These are phyloP conservation scores for Selene dorsalis DNA, from an alignment of 2,797 vertebrate genomes.

Conservation along the genomic window DNA sequence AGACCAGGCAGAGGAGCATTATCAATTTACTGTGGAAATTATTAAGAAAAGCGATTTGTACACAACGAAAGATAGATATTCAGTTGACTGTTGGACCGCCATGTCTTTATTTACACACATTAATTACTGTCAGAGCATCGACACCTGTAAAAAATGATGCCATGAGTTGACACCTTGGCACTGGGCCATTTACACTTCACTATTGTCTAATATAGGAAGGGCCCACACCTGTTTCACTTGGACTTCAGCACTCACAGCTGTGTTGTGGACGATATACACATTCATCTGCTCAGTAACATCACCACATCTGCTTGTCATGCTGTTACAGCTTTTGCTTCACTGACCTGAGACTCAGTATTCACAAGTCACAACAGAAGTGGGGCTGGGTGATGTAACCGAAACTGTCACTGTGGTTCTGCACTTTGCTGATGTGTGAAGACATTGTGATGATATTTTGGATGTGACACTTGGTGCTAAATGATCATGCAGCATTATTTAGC, in stretches of 20 bases:
- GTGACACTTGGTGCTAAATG: background rate
- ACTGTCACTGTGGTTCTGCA: background rate
- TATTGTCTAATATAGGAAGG: background rate
- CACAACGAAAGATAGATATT: background rate
- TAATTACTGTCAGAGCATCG: background rate
- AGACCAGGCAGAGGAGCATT: conserved; percentile 11
- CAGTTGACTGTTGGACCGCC: background rate
- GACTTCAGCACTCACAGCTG: background rate
- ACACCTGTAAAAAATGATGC: background rate
- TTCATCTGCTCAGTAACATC: background rate
- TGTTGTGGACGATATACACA: background rate
- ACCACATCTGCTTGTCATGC: conserved; percentile 1
- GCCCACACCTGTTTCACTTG: background rate
- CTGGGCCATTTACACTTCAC: background rate
- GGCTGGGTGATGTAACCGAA: background rate
- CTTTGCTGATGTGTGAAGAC: background rate
- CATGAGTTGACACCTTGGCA: background rate
- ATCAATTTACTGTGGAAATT: conserved; percentile 5
- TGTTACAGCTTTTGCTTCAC: conserved; percentile 4
- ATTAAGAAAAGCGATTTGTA: fast-evolving
- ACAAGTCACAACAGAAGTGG: background rate
- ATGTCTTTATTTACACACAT: background rate
- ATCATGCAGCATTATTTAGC: too few species aligned
- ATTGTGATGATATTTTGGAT: background rate
- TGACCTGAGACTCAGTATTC: background rate